Evolutionary conservation across 2,797 vertebrate species (phyloP).

Genomic region (Pagetopsis macropterus): DNA sequence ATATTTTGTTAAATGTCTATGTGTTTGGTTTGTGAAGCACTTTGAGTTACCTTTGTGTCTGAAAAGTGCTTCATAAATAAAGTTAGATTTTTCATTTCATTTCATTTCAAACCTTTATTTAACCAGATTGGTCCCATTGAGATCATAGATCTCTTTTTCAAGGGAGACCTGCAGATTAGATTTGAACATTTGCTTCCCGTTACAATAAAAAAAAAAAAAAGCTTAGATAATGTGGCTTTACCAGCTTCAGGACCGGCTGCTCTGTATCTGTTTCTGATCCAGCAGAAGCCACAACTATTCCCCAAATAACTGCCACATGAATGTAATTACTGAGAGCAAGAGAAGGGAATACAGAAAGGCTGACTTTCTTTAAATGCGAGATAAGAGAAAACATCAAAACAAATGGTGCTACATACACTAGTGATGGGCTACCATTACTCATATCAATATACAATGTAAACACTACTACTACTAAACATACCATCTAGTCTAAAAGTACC

Average conservation of each 20-base stretch:
- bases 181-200: neutral
- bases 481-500: constrained; percentile 45
- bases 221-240: constrained; percentile 9
- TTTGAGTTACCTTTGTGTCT: too few relatives aligned
- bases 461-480: constrained; percentile 1
- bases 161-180: too few relatives aligned
- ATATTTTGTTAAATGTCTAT: too few relatives aligned
- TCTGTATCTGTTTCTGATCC: constrained; percentile 12
- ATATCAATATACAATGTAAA: neutral
- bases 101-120: too few relatives aligned
- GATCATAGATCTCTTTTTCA: too few relatives aligned
- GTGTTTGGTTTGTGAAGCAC: too few relatives aligned
- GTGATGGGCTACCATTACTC: neutral
- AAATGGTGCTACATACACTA: neutral
- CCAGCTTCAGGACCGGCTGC: constrained; percentile 18
- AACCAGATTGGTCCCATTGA: too few relatives aligned
- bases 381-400: neutral
- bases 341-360: neutral
- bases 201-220: constrained; percentile 10
- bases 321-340: constrained; percentile 9
- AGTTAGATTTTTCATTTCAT: too few relatives aligned
- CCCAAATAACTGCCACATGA: constrained; percentile 2
- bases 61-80: too few relatives aligned
- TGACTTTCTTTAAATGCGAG: neutral
- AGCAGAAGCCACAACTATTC: constrained; percentile 1